These are phyloP conservation scores for Corticium candelabrum DNA, from an alignment of 37 sponge, comb jelly and placozoan species.

Conservation along the genomic window DNA sequence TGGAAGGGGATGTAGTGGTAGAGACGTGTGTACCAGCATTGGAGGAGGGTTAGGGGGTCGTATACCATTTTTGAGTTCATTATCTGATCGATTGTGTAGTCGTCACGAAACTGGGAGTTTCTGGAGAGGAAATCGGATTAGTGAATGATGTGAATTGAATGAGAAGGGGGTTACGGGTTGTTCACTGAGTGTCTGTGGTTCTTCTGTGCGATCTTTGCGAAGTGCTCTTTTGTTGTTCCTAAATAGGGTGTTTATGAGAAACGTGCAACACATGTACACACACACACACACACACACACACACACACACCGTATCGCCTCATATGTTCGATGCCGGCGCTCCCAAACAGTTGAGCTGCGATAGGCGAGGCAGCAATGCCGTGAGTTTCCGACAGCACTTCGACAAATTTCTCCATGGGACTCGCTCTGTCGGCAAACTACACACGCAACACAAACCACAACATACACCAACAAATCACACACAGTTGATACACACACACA, in stretches of 20 bases:
- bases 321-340: conserved; percentile 85
- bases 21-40: conserved; percentile 60
- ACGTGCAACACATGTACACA: neutral
- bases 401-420: conserved; percentile 73
- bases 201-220: conserved; percentile 91
- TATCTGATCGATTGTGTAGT: conserved; percentile 75
- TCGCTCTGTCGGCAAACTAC: conserved; percentile 58
- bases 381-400: conserved; percentile 38
- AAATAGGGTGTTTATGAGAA: neutral
- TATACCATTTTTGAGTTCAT: conserved; percentile 46
- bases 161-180: conserved; percentile 55
- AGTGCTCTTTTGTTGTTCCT: conserved; percentile 71
- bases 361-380: conserved; percentile 46
- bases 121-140: conserved; percentile 11
- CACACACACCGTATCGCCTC: conserved; percentile 59
- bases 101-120: conserved; percentile 70
- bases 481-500: neutral
- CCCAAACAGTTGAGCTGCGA: conserved; percentile 88
- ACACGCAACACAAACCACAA: neutral
- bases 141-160: neutral
- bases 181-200: conserved; percentile 86
- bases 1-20: no score
- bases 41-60: conserved; percentile 81
- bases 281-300: conserved; percentile 15
- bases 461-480: neutral